These are phyloP conservation scores for Entomobrya proxima DNA, from an alignment of 2,888 invertebrate species.

Conservation along the genomic window DNA sequence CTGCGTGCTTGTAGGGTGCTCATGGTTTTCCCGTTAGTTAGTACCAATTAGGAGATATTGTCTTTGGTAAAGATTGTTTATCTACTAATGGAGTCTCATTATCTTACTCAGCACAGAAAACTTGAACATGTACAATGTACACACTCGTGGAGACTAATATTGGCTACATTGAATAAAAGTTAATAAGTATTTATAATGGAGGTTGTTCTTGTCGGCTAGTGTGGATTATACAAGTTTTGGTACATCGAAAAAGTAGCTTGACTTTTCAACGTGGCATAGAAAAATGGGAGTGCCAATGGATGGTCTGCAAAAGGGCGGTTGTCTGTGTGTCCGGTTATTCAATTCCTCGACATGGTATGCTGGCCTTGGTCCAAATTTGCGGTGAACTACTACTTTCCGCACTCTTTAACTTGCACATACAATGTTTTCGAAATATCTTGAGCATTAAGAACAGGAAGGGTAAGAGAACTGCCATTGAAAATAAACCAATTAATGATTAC, in stretches of 20 bases:
- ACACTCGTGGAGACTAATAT: not conserved
- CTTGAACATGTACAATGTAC: too few relatives aligned
- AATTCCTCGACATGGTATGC: conserved; percentile 25
- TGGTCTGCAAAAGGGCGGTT: not conserved
- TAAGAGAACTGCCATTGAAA: too few relatives aligned
- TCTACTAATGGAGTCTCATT: conserved; percentile 36
- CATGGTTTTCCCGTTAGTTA: not conserved
- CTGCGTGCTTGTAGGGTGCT: not conserved
- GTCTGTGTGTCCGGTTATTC: conserved; percentile 28
- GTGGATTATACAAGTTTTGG: not conserved
- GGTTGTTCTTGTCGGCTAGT: too few relatives aligned
- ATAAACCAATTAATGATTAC: too few relatives aligned
- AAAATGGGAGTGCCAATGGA: conserved; percentile 1
- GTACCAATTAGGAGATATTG: conserved; percentile 40
- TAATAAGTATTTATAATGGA: not conserved
- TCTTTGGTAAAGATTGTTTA: conserved; percentile 29
- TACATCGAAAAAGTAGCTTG: not conserved
- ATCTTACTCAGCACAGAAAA: not conserved
- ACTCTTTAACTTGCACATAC: not conserved
- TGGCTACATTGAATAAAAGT: not conserved
- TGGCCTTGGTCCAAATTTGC: conserved; percentile 50
- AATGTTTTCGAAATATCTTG: not conserved
- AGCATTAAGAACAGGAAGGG: not conserved
- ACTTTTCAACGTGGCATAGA: not conserved
- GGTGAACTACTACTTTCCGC: not conserved